These are phyloP conservation scores for Pipistrellus nathusii DNA, from an alignment of 2,797 vertebrate species.

Conservation along the genomic window DNA sequence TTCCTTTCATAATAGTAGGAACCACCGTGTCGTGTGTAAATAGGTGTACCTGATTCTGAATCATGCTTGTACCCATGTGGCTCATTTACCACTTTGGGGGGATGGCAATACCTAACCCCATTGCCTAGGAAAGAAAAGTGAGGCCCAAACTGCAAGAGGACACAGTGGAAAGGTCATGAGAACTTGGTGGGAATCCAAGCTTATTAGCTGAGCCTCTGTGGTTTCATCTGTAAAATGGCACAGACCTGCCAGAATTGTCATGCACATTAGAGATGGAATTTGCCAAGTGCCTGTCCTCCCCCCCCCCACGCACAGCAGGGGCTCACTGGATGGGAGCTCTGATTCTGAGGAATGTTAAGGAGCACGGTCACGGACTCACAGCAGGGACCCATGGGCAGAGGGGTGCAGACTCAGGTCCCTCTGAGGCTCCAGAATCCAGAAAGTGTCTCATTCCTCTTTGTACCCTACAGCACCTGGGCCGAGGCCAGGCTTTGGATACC, in stretches of 20 bases:
- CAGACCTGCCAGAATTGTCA: neutral
- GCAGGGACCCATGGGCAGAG: neutral
- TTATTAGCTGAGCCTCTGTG: neutral
- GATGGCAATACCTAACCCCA: neutral
- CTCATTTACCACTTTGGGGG: neutral
- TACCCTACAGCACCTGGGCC: neutral
- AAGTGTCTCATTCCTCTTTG: neutral
- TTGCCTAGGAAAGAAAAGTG: neutral
- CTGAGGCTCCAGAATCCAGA: neutral
- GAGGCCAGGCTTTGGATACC: neutral
- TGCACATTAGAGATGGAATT: neutral
- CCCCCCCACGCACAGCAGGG: too few species aligned
- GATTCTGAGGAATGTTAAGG: neutral
- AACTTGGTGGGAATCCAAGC: neutral
- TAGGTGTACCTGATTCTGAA: neutral
- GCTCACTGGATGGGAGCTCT: neutral
- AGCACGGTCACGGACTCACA: neutral
- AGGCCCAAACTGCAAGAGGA: neutral
- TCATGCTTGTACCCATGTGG: neutral
- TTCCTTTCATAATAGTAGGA: neutral
- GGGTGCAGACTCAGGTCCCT: neutral
- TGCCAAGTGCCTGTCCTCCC: neutral
- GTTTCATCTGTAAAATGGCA: neutral
- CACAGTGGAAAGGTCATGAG: neutral
- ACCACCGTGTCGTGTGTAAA: neutral